Conservation (phyloP, 2,113 vertebrate species). For the Pelmatolapia mariae region DNA sequence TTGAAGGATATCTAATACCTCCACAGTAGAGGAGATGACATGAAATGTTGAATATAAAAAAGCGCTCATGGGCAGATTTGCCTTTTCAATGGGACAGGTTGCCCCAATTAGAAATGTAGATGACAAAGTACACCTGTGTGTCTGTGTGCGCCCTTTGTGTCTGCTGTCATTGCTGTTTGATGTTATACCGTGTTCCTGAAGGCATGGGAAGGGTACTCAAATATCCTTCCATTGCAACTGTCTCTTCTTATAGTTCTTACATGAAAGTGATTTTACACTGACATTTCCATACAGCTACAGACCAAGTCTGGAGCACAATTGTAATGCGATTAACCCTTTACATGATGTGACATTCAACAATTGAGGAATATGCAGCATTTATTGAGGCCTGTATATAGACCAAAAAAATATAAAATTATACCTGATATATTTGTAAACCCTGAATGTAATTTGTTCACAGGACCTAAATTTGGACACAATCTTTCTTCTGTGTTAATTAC, state of each 20-base stretch:
- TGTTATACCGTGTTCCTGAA: not conserved
- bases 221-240: not conserved
- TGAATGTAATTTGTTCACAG: not conserved
- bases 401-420: not conserved
- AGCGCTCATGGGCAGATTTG: conserved; percentile 39
- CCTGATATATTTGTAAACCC: not conserved
- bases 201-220: conserved; percentile 1
- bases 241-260: not conserved
- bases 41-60: conserved; percentile 37
- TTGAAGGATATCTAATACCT: conserved; percentile 23
- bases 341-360: not conserved
- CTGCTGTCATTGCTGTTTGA: not conserved
- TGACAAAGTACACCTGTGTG: conserved; percentile 25
- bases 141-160: not conserved
- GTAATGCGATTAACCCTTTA: not conserved
- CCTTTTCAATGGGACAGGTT: conserved; percentile 9
- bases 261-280: conserved; percentile 1
- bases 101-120: conserved; percentile 44
- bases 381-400: not conserved
- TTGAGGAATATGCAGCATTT: not conserved
- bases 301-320: not conserved
- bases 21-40: conserved; percentile 26
- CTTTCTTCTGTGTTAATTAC: not conserved
- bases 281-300: not conserved
- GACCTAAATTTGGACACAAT: not conserved